These are phyloP conservation scores for Pardalotus punctatus DNA, from an alignment of 2,113 vertebrate genomes.

Conservation along the genomic window DNA sequence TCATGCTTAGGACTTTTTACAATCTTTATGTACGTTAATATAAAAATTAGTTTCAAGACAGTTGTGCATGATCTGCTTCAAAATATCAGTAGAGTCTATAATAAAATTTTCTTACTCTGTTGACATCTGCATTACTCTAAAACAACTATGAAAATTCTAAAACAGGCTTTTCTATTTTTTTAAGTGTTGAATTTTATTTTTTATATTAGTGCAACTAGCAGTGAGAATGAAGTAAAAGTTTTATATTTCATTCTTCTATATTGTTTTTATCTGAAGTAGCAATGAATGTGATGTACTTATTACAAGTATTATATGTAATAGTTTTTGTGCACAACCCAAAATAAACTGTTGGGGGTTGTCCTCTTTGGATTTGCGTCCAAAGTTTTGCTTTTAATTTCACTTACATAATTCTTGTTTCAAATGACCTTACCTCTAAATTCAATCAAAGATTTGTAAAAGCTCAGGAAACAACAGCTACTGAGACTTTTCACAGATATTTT, in stretches of 20 bases:
- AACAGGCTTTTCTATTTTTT: background rate
- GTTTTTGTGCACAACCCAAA: background rate
- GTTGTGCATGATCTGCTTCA: background rate
- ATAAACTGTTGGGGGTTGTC: fast-evolving
- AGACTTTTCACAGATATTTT: background rate
- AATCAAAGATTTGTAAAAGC: background rate
- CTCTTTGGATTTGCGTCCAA: background rate
- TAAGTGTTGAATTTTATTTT: background rate
- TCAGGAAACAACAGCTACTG: background rate
- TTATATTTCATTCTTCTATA: background rate
- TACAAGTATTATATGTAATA: background rate
- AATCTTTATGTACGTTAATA: background rate
- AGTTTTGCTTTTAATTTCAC: background rate
- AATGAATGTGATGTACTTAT: background rate
- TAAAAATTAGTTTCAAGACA: background rate
- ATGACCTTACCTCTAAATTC: background rate
- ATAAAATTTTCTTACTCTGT: background rate
- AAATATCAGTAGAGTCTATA: background rate
- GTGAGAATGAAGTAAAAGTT: background rate
- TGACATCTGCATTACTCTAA: background rate
- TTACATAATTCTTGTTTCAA: background rate
- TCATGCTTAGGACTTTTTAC: background rate
- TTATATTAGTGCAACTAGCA: background rate
- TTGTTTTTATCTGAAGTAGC: background rate
- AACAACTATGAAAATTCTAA: background rate